Base-by-base conservation (phyloP, 2,797 vertebrate species). In the Myotis pilosus region DNA sequence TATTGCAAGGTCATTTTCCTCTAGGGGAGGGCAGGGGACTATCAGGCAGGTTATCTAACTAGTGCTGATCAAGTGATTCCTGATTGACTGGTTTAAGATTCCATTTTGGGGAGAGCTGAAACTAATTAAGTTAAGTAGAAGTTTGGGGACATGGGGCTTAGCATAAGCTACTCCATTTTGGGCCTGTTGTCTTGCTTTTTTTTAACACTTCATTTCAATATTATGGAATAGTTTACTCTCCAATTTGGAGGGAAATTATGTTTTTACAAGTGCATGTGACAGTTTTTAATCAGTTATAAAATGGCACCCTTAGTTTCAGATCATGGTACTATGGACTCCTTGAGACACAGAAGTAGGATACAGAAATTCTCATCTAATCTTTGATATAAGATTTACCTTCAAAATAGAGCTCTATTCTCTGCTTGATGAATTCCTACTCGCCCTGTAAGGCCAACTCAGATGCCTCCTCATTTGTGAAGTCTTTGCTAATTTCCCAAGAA, bases 261-360 rank as follows among this genome's bases (percentile, higher is more conserved):
- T 92, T 94, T 85, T 51, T 89, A 41, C 74, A 94, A 78, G 33
- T 85, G 15, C 38, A 51, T 55, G 3, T 85, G 51, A 41, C 13
- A 79, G 79, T 92, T 74, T 78, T 95, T 20, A 62, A 62, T 87
- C 28, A 41, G 23, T 75, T 83, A 90, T 64, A 49, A 92, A 90
- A 88, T 80, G 57, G 41, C 33, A 3, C 19, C 28, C 49, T 90
- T 62, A 9, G 4, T 74, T 92, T 86, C 15, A 41, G 53, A 55
- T 55, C 80, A 41, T 25, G 41, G 30, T 66, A 22, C n/a, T 78
- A 12, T 90, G 36, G 68, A 72, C 11, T 72, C 28, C 41, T 51
- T 60, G 28, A 69, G 30, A 87, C 44, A 17, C 22, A 78, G 62
- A 94, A 89, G 38, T 53, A 22, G 53, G 47, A 80, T n/a, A 60